Evolutionary conservation across 2,113 vertebrate genomes (phyloP).

Genomic region (Crotalus horridus): DNA sequence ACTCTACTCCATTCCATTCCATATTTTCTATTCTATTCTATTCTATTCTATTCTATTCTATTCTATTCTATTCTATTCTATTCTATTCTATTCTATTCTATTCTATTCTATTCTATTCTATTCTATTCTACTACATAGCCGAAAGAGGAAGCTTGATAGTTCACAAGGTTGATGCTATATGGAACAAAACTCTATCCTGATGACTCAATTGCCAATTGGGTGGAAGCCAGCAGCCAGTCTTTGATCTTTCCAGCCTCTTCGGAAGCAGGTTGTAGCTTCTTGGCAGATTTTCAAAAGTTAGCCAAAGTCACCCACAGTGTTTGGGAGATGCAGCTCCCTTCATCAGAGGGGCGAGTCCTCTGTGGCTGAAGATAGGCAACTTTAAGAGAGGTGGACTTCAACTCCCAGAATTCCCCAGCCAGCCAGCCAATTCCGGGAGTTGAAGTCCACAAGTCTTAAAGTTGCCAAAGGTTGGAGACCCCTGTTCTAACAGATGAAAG

Average conservation of each 20-base stretch:
- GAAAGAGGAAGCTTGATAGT: too few species aligned
- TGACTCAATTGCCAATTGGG: neutral
- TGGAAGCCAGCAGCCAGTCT: neutral
- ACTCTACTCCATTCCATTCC: too few species aligned
- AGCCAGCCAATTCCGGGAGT: too few species aligned
- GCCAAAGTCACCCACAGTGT: neutral
- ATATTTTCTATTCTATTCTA: too few species aligned
- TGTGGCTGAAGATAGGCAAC: neutral
- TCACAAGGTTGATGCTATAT: too few species aligned
- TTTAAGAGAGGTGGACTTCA: neutral
- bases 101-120: too few species aligned
- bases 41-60: too few species aligned
- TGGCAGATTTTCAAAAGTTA: neutral
- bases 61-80: too few species aligned
- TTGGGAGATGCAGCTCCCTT: neutral
- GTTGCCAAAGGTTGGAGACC: neutral
- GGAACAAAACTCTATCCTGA: neutral
- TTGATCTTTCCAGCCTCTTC: neutral
- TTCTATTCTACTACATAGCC: too few species aligned
- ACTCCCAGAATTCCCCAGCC: neutral
- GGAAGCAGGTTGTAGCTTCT: neutral
- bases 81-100: too few species aligned
- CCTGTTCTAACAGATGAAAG: neutral
- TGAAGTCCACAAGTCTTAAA: too few species aligned
- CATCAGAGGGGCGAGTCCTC: neutral